A percentile compares a stretch with the other conserved stretches of the same genome.
Evolutionary conservation across 2,113 vertebrate species (phyloP).

Genomic region (Brachypteracias leptosomus): DNA sequence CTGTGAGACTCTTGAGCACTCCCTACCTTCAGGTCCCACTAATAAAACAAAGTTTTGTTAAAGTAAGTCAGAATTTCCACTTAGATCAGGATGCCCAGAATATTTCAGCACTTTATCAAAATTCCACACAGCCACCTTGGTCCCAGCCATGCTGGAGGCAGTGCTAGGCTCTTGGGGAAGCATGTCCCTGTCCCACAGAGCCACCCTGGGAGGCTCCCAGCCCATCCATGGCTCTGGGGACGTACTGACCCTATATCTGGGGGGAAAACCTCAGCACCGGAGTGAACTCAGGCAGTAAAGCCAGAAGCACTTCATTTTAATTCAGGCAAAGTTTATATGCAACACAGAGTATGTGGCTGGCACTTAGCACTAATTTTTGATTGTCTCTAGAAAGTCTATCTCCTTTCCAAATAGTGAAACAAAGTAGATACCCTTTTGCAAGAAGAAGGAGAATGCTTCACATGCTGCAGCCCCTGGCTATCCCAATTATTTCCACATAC

Average conservation of each 20-base stretch:
- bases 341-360: background rate
- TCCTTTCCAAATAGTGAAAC: background rate
- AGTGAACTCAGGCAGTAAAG: background rate
- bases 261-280: background rate
- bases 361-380: constrained; percentile 10
- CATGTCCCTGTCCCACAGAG: background rate
- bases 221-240: background rate
- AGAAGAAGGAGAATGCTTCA: background rate
- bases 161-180: background rate
- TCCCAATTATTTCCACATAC: background rate
- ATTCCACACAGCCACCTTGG: background rate
- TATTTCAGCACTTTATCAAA: background rate
- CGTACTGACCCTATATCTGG: background rate
- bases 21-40: background rate
- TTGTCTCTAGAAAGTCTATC: background rate
- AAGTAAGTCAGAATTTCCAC: background rate
- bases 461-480: background rate
- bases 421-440: background rate
- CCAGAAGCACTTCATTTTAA: background rate
- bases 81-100: background rate
- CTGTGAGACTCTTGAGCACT: background rate
- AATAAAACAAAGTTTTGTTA: background rate
- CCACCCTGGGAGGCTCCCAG: background rate
- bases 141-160: background rate
- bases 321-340: background rate